Conservation (phyloP, 30 jellyfish, hydroid and myxozoan species). For the Cassiopea xamachana region DNA sequence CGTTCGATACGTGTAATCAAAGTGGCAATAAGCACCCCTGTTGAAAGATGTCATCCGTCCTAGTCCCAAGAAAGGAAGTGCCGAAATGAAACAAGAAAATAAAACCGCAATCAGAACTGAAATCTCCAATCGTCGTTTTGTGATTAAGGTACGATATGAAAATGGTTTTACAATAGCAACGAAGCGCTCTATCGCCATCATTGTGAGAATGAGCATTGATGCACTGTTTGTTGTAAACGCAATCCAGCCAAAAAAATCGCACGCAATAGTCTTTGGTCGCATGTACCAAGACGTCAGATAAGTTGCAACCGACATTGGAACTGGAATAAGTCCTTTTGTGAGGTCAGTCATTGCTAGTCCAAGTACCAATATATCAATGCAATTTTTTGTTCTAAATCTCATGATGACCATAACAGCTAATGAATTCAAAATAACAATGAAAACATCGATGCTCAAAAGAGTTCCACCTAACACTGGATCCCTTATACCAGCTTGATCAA, state of each 20-base stretch:
- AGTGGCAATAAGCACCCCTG: conserved; percentile 91
- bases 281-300: conserved; percentile 72
- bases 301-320: conserved; percentile 82
- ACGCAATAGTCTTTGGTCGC: conserved; percentile 39
- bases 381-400: conserved; percentile 80
- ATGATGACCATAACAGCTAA: conserved; percentile 74
- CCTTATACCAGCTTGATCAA: conserved; percentile 49
- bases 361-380: conserved; percentile 80
- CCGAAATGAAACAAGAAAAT: conserved; percentile 71
- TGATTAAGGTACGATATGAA: conserved; percentile 74
- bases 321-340: conserved; percentile 86
- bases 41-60: conserved; percentile 84
- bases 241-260: conserved; percentile 91
- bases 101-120: conserved; percentile 56
- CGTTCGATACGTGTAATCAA: conserved; percentile 61
- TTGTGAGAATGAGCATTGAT: conserved; percentile 86
- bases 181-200: conserved; percentile 89
- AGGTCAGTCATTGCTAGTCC: conserved; percentile 88
- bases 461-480: conserved; percentile 83
- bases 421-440: conserved; percentile 66
- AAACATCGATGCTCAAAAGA: conserved; percentile 66
- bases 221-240: conserved; percentile 90
- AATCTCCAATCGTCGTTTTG: conserved; percentile 67
- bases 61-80: conserved; percentile 74
- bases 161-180: conserved; percentile 88